Evolutionary conservation across 1,140 invertebrate genomes (phyloP).

Genomic region (Megalonaias nervosa): DNA sequence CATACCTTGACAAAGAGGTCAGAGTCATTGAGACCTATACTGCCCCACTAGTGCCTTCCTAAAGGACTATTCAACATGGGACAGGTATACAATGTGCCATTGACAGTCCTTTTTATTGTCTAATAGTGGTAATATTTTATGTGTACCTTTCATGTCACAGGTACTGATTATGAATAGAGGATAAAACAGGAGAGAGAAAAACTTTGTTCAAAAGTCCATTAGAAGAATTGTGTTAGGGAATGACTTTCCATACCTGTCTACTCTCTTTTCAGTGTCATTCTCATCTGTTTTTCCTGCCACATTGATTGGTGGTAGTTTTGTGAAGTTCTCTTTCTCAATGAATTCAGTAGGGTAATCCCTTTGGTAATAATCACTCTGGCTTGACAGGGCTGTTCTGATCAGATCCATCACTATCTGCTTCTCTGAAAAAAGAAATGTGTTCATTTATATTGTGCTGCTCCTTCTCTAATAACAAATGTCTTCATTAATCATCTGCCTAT

Average conservation of each 20-base stretch:
- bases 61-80: too few relatives aligned
- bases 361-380: slow-evolving; percentile 62
- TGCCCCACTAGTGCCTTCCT: too few relatives aligned
- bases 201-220: too few relatives aligned
- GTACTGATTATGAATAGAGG: too few relatives aligned
- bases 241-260: slow-evolving; percentile 26
- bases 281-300: slow-evolving; percentile 10
- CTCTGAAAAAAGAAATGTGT: slow-evolving; percentile 43
- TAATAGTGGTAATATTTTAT: too few relatives aligned
- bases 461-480: not conserved
- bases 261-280: slow-evolving; percentile 4
- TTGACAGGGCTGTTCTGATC: slow-evolving; percentile 60
- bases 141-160: too few relatives aligned
- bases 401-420: slow-evolving; percentile 64
- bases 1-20: too few relatives aligned
- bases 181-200: too few relatives aligned
- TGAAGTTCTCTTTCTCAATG: slow-evolving; percentile 37
- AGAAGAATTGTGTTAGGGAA: too few relatives aligned
- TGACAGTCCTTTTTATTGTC: too few relatives aligned
- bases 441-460: not conserved
- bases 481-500: not conserved
- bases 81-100: too few relatives aligned
- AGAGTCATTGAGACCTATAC: too few relatives aligned
- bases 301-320: slow-evolving; percentile 58
- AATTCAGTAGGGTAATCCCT: slow-evolving; percentile 45